These are phyloP conservation scores for Xylota sylvarum DNA, from an alignment of 2,888 invertebrate species.

Conservation along the genomic window DNA sequence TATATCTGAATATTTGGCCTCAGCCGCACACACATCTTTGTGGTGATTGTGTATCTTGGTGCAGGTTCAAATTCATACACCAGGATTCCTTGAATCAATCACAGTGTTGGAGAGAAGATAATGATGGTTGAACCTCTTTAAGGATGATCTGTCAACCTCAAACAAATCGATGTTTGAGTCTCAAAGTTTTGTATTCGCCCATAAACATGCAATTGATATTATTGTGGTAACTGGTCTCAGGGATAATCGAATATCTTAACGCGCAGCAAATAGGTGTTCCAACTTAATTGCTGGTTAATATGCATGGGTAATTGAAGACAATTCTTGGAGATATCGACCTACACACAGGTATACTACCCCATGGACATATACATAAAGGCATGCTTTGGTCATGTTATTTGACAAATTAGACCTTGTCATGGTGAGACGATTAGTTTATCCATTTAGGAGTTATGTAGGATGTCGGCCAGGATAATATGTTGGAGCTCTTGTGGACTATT, in stretches of 20 bases:
- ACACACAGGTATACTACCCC: background rate
- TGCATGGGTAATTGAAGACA: conserved; percentile 43
- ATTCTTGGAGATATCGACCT: background rate
- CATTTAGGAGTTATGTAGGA: conserved; percentile 39
- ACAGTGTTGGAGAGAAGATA: background rate
- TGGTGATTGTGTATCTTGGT: background rate
- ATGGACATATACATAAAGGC: background rate
- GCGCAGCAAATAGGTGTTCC: conserved; percentile 1
- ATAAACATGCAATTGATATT: conserved; percentile 2
- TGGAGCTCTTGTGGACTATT: conserved; percentile 36
- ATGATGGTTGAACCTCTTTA: conserved; percentile 1
- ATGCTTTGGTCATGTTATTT: conserved; percentile 15
- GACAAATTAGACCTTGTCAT: conserved; percentile 58
- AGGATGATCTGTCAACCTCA: conserved; percentile 3
- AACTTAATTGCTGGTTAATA: conserved; percentile 57
- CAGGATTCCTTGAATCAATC: conserved; percentile 1
- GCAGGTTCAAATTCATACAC: background rate
- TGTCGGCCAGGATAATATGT: conserved; percentile 22
- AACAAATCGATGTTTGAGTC: conserved; percentile 20
- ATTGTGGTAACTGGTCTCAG: conserved; percentile 1
- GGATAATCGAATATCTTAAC: conserved; percentile 19
- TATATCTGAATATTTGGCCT: background rate
- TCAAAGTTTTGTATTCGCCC: background rate
- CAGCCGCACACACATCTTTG: conserved; percentile 1
- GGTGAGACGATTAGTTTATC: conserved; percentile 53